Evolutionary conservation across 2,888 invertebrate genomes (phyloP).

Genomic region (Xanthia icteritia): DNA sequence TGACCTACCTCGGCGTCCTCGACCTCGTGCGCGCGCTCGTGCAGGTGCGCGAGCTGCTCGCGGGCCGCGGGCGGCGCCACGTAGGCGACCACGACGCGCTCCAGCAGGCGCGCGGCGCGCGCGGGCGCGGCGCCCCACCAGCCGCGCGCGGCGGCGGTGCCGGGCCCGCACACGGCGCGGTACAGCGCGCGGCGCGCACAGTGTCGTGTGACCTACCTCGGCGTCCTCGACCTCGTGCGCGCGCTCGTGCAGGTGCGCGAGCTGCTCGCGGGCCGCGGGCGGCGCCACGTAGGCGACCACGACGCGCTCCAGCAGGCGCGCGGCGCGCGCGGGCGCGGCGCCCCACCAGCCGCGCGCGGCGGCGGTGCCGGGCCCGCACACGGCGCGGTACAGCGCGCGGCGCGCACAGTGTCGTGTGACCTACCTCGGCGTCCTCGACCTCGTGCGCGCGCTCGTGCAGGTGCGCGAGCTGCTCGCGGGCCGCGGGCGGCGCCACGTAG

Average conservation of each 20-base stretch:
- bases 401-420: constrained; percentile 71
- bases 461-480: constrained; percentile 57
- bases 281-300: constrained; percentile 90
- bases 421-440: constrained; percentile 66
- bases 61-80: constrained; percentile 68
- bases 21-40: constrained; percentile 57
- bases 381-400: constrained; percentile 64
- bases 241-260: constrained; percentile 56
- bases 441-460: constrained; percentile 60
- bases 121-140: constrained; percentile 77
- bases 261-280: constrained; percentile 60
- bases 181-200: constrained; percentile 93
- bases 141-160: constrained; percentile 90
- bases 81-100: constrained; percentile 89
- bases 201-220: constrained; percentile 73
- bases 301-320: constrained; percentile 72
- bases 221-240: constrained; percentile 63
- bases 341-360: constrained; percentile 91
- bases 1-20: constrained; percentile 64
- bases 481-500: constrained; percentile 69
- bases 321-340: constrained; percentile 92
- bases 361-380: constrained; percentile 92
- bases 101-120: constrained; percentile 70
- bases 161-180: constrained; percentile 48
- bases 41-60: constrained; percentile 61